Evolutionary conservation across 1,140 invertebrate species (phyloP), one percentile per base, ranked within the genome.

Genomic region (Drosophila repletoides): DNA sequence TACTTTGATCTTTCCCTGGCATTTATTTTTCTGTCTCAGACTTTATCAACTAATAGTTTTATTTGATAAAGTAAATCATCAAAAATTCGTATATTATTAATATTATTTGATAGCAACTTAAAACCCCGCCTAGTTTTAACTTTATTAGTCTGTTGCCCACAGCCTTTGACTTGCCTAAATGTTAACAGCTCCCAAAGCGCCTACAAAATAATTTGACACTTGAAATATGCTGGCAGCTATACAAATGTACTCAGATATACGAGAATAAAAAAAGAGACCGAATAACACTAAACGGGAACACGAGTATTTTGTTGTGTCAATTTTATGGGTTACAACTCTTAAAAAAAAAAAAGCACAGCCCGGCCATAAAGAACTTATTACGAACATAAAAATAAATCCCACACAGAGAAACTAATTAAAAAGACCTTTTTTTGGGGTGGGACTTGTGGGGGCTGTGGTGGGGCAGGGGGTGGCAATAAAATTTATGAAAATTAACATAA

Each of bases 401-500:
- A 73, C 64, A 63, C 72, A 68, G 70, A 59, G 19, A 84, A 83
- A 80, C 70, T 71, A 88, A 88, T 84, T 88, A 84, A 88, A 88
- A 84, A 84, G 66, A 63, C 70, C 72, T 88, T 84, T 79, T 58
- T 31, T 17, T 28, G 1, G 46, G 36, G 17, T 15, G 19, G 43
- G 5, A 7, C 6, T 9, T 26, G 31, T n/a, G 28, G 19, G 19
- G 5, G 2, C 0, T 19, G 5, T 17, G 17, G 9, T 49, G 46
- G 6, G 5, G 43, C 24, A 9, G 40, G 76, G 68, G 81, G 72
- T 56, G 66, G 83, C 72, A 88, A 88, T 88, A 88, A 88, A 88
- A 88, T 88, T 88, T 88, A 88, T 84, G 84, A 88, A 88, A 88
- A 88, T 88, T 86, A 84, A 80, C 84, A 88, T 88, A 84, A 88